These are phyloP conservation scores for Marisa cornuarietis DNA, from an alignment of 1,140 invertebrate species.

Conservation along the genomic window DNA sequence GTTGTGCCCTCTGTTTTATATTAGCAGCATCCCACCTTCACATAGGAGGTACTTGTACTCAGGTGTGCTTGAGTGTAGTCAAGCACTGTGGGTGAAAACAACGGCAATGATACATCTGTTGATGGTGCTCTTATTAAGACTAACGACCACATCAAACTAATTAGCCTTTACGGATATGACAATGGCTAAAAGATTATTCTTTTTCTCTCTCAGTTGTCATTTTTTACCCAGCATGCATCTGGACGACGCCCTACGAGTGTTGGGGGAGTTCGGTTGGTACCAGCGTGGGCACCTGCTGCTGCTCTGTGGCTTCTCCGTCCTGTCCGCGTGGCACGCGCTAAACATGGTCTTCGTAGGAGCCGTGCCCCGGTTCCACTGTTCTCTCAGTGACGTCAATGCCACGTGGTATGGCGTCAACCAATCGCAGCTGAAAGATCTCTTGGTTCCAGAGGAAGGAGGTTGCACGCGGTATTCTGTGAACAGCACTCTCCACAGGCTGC, in stretches of 20 bases:
- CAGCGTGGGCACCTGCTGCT: constrained; percentile 85
- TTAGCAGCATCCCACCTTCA: too few species aligned
- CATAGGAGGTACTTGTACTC: too few species aligned
- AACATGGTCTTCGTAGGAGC: constrained; percentile 75
- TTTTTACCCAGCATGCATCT: constrained; percentile 75
- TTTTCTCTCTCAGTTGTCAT: neutral
- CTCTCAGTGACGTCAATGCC: constrained; percentile 21
- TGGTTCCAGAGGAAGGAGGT: constrained; percentile 13
- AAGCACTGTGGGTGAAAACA: neutral
- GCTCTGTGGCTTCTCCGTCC: constrained; percentile 81
- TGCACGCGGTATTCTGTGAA: constrained; percentile 23
- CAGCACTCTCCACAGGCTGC: neutral
- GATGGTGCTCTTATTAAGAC: too few species aligned
- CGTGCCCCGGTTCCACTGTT: constrained; percentile 37
- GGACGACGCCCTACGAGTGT: constrained; percentile 83
- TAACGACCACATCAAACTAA: too few species aligned
- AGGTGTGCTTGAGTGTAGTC: neutral
- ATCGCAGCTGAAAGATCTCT: constrained; percentile 18
- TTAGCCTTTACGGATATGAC: too few species aligned
- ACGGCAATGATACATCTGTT: too few species aligned
- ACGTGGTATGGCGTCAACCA: constrained; percentile 20
- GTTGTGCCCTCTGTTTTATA: too few species aligned
- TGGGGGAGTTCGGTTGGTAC: constrained; percentile 90
- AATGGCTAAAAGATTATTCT: neutral
- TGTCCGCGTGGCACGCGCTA: constrained; percentile 82